Evolutionary conservation across 2,888 invertebrate genomes (phyloP), one percentile per base, ranked within the genome.

Genomic region (Parnassius smintheus): DNA sequence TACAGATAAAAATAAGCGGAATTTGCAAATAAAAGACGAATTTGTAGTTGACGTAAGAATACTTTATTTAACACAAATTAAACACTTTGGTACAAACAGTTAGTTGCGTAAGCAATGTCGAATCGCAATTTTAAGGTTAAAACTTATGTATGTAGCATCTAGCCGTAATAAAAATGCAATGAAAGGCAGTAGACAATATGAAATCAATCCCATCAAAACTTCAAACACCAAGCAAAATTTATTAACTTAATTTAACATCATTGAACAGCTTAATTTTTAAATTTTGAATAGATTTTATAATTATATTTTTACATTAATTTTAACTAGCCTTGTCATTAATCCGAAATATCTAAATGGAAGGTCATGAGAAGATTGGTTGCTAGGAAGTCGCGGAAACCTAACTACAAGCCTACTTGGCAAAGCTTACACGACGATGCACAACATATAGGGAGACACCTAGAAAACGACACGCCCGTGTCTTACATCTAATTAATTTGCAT

Each of bases 11-110:
- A 35, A 52, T 11, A 35, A 3, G 22, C 7, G 52, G 56, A 54
- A 60, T 44, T 56, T 65, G 56, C 57, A 56, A 88, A 84, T 84
- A 72, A 87, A 88, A 88, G 78, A 73, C 70, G 68, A 74, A 74
- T 75, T 58, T 71, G 71, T 83, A 82, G 85, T 88, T 84, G 86
- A 89, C 82, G 83, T 86, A 89, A 87, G 88, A 88, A 84, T 92
- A 91, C 82, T 92, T 90, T 90, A 91, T 92, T 92, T 83, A 91
- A 91, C 86, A 91, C 90, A 92, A 91, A 87, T 90, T 89, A 89
- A 92, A 91, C 90, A 91, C 92, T 92, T 92, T 92, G 92, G 92
- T 92, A 92, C 91, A 91, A 87, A 89, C 83, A 83, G 85, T 89
- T 88, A 85, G 85, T 84, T 85, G 88, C 82, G 81, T 82, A 78